These are phyloP conservation scores for Isoperla grammatica DNA, from an alignment of 2,888 invertebrate genomes.

Conservation along the genomic window DNA sequence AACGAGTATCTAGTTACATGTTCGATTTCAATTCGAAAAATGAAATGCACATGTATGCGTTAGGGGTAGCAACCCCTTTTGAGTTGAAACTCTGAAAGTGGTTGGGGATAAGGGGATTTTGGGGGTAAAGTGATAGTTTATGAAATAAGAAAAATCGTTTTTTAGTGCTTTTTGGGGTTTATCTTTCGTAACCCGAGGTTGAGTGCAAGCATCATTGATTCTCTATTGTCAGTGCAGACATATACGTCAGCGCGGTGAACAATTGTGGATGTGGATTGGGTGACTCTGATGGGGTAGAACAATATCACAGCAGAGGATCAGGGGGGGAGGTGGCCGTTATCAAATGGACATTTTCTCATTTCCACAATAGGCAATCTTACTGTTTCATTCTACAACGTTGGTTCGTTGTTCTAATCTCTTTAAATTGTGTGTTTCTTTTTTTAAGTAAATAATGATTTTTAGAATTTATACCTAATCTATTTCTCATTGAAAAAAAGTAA, in stretches of 20 bases:
- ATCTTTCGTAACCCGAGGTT: background rate
- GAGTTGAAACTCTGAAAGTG: background rate
- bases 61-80: slow-evolving; percentile 12
- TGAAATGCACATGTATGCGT: slow-evolving; percentile 4
- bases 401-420: no score
- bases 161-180: slow-evolving; percentile 6
- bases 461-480: no score
- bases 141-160: slow-evolving; percentile 12
- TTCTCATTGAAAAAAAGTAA: no score
- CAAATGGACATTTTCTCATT: no score
- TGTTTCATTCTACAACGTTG: no score
- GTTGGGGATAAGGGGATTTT: slow-evolving; percentile 10
- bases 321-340: no score
- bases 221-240: no score
- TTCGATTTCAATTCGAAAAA: slow-evolving; percentile 11
- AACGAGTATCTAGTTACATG: slow-evolving; percentile 7
- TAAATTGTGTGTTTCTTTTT: no score
- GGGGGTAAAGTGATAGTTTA: slow-evolving; percentile 10
- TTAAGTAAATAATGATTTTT: no score
- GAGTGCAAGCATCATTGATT: slow-evolving; percentile 2
- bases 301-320: no score
- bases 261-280: background rate
- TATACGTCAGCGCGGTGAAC: no score
- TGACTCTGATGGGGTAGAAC: background rate
- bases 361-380: no score